Percentiles rank a stretch among this genome's conserved stretches.
These are phyloP conservation scores for Gambusia affinis DNA, from an alignment of 2,113 vertebrate species.

Conservation along the genomic window DNA sequence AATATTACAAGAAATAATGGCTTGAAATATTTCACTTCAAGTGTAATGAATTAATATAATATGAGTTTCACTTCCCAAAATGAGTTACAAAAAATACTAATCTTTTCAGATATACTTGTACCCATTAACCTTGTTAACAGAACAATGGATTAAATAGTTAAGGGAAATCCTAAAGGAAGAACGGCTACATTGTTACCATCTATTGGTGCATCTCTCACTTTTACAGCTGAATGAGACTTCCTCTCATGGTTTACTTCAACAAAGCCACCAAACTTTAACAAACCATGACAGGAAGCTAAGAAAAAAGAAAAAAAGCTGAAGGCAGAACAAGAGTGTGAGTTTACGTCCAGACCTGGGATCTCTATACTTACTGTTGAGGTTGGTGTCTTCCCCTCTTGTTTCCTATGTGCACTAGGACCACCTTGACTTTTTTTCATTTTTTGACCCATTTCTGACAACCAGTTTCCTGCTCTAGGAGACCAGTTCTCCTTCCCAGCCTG, in stretches of 20 bases:
- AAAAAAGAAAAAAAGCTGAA: background rate
- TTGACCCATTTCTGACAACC: constrained; percentile 88
- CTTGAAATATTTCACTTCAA: no score
- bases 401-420: constrained; percentile 67
- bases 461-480: constrained; percentile 83
- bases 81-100: no score
- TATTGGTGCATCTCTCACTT: no score
- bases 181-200: no score
- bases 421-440: constrained; percentile 77
- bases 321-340: background rate
- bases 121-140: no score
- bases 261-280: background rate
- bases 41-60: no score
- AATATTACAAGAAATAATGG: no score
- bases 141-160: no score
- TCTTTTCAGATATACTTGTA: no score
- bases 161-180: no score
- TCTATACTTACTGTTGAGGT: constrained; percentile 71
- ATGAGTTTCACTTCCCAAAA: no score
- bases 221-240: background rate
- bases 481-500: constrained; percentile 88
- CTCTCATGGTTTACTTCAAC: background rate
- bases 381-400: constrained; percentile 73
- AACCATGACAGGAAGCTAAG: background rate
- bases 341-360: background rate